A percentile compares a stretch with the other conserved stretches of the same genome.
These are phyloP conservation scores for Agonopterix arenella DNA, from an alignment of 2,888 invertebrate genomes.

Conservation along the genomic window DNA sequence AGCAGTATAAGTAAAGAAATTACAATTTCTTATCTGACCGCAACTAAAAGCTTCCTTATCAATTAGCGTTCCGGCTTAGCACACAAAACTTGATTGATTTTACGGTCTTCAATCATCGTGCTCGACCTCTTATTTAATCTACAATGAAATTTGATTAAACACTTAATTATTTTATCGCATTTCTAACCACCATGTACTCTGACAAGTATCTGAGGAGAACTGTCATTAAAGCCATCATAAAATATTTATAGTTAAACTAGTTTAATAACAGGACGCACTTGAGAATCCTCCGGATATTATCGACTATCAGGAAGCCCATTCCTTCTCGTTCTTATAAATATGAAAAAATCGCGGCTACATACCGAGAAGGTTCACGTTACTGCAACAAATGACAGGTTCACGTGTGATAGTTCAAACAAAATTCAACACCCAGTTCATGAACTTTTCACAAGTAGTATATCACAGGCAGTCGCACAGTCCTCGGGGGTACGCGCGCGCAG, in stretches of 20 bases:
- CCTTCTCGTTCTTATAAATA: conserved; percentile 1
- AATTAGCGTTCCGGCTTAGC: too few relatives aligned
- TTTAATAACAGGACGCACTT: conserved; percentile 51
- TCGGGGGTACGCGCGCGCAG: conserved; percentile 49
- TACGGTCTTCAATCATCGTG: too few relatives aligned
- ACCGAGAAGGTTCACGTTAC: conserved; percentile 39
- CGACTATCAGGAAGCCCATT: conserved; percentile 24
- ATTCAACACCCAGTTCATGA: conserved; percentile 72
- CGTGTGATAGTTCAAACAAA: conserved; percentile 65
- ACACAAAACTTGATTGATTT: too few relatives aligned
- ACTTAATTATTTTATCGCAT: too few relatives aligned
- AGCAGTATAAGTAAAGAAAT: too few relatives aligned
- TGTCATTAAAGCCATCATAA: conserved; percentile 26
- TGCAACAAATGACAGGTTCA: conserved; percentile 38
- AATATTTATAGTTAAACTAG: conserved; percentile 58
- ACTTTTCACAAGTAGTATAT: conserved; percentile 72
- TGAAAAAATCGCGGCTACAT: conserved; percentile 26
- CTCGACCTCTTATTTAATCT: too few relatives aligned
- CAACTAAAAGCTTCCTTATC: too few relatives aligned
- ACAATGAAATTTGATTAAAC: too few relatives aligned
- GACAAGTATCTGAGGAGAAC: too few relatives aligned
- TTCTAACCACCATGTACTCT: too few relatives aligned
- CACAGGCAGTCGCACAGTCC: conserved; percentile 68
- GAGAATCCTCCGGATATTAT: conserved; percentile 30
- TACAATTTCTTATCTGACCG: too few relatives aligned